Conservation (phyloP, 2,888 invertebrate genomes). For the Matsumyia berberina region DNA sequence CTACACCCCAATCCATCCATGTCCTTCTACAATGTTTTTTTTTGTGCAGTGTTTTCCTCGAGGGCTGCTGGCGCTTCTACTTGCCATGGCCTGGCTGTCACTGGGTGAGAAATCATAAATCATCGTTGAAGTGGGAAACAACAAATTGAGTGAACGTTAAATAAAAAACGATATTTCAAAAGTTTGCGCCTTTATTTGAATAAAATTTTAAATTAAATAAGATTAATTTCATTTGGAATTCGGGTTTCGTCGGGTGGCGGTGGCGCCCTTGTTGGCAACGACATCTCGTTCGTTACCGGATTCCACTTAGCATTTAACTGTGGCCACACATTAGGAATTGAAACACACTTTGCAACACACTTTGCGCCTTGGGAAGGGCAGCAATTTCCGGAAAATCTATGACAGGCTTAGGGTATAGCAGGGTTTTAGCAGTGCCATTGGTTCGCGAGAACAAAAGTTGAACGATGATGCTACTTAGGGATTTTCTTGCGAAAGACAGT, state of each 20-base stretch:
- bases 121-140: constrained; percentile 72
- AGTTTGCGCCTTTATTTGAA: constrained; percentile 72
- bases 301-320: constrained; percentile 39
- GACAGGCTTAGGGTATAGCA: constrained; percentile 10
- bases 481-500: too few relatives aligned
- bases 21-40: constrained; percentile 40
- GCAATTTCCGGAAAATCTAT: too few relatives aligned
- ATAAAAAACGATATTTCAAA: constrained; percentile 74
- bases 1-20: constrained; percentile 27
- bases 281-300: constrained; percentile 5
- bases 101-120: constrained; percentile 72
- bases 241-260: constrained; percentile 25
- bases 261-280: constrained; percentile 12
- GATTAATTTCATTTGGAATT: constrained; percentile 74
- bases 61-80: constrained; percentile 25
- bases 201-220: constrained; percentile 76
- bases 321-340: constrained; percentile 69
- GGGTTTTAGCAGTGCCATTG: constrained; percentile 21
- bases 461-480: too few relatives aligned
- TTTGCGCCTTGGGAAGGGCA: constrained; percentile 8
- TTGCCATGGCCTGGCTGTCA: constrained; percentile 38
- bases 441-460: background rate
- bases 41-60: constrained; percentile 18
- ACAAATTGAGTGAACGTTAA: constrained; percentile 75
- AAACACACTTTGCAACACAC: constrained; percentile 55